Percentiles rank a stretch among this genome's conserved stretches.
phyloP scores from a whole-genome alignment of 2,113 vertebrate genomes.

The Gymnarchus niloticus region DNA sequence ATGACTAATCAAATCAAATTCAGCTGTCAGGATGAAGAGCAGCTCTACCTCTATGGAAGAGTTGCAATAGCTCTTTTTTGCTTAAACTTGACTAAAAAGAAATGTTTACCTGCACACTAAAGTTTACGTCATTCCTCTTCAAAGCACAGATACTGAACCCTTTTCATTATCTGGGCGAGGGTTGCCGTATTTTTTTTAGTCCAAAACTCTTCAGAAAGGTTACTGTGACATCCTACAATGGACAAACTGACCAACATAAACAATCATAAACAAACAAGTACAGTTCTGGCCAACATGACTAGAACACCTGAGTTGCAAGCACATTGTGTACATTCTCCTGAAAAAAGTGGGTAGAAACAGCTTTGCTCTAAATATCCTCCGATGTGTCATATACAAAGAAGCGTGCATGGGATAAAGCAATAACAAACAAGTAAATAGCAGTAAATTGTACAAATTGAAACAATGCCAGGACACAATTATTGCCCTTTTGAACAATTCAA shows the following conservation, averaged over 20 bases:
- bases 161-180: not conserved
- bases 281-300: not conserved
- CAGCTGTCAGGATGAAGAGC: not conserved
- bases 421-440: no score
- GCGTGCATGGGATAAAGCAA: no score
- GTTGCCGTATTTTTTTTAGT: not conserved
- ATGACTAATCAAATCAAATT: not conserved
- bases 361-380: no score
- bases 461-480: no score
- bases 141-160: not conserved
- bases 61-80: not conserved
- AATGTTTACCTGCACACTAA: not conserved
- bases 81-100: not conserved
- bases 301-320: no score
- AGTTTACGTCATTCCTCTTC: not conserved
- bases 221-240: not conserved
- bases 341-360: no score
- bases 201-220: not conserved
- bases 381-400: no score
- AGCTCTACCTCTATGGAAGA: not conserved
- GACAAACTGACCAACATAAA: not conserved
- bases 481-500: no score
- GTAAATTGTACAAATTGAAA: no score
- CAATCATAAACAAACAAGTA: not conserved
- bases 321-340: no score